These are phyloP conservation scores for Lycocorax pyrrhopterus DNA, from an alignment of 2,113 vertebrate species.

Conservation along the genomic window DNA sequence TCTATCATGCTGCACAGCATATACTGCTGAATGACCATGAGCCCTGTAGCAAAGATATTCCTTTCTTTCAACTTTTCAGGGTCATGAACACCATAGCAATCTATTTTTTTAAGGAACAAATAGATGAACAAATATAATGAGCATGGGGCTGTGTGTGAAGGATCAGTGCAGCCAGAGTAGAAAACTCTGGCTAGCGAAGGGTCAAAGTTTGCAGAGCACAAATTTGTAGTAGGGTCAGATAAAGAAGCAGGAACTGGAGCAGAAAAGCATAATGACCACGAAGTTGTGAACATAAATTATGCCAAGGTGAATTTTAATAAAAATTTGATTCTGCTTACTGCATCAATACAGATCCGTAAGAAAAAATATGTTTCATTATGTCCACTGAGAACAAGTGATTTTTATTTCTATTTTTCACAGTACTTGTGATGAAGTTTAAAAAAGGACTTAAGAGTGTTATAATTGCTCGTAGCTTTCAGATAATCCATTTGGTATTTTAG, in stretches of 20 bases:
- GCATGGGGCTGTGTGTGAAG: background rate
- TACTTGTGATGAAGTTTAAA: background rate
- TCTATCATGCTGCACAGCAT: background rate
- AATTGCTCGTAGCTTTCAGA: background rate
- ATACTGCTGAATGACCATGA: background rate
- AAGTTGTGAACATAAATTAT: background rate
- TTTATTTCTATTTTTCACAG: background rate
- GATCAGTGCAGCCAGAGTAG: background rate
- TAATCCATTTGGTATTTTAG: background rate
- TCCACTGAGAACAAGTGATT: background rate
- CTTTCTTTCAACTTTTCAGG: background rate
- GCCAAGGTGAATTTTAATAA: constrained; percentile 50
- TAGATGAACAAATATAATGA: background rate
- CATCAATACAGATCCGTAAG: background rate
- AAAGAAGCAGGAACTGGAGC: background rate
- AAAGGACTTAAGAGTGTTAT: background rate
- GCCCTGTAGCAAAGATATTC: background rate
- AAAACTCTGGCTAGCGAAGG: background rate
- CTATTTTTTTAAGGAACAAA: background rate
- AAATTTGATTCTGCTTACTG: background rate
- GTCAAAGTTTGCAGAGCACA: background rate
- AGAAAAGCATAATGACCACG: background rate
- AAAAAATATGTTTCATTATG: background rate
- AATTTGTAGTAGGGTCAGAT: background rate
- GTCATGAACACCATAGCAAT: background rate